Conservation (phyloP, 1,140 invertebrate genomes). For the Trypoxylus dichotomus region DNA sequence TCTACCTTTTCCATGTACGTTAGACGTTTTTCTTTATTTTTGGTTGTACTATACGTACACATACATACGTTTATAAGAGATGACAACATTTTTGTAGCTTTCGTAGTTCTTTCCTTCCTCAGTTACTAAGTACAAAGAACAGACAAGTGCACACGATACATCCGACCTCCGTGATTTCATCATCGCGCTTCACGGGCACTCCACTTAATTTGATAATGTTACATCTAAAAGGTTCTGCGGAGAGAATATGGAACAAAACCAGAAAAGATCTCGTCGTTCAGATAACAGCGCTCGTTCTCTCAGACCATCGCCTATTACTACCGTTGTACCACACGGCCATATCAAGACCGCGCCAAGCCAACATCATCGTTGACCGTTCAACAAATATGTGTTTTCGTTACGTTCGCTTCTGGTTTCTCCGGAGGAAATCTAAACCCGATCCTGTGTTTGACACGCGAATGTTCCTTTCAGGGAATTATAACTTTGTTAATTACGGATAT, state of each 20-base stretch:
- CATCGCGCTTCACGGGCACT: conserved; percentile 11
- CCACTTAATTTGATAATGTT: conserved; percentile 19
- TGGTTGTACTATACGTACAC: no score
- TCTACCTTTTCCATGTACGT: no score
- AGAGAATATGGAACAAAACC: background rate
- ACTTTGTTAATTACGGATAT: conserved; percentile 8
- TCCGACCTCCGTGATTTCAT: conserved; percentile 12
- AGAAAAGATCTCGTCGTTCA: conserved; percentile 1
- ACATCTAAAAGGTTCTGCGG: conserved; percentile 7
- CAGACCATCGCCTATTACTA: background rate
- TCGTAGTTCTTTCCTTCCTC: background rate
- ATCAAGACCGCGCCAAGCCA: background rate
- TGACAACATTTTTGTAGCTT: no score
- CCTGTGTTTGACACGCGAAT: conserved; percentile 10
- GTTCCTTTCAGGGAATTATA: conserved; percentile 6
- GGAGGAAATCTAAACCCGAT: background rate
- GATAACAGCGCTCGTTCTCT: background rate
- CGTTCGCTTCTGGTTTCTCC: background rate
- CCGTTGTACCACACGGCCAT: background rate
- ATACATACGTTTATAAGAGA: no score
- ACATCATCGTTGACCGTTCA: background rate
- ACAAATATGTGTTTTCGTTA: conserved; percentile 12
- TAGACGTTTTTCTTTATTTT: no score
- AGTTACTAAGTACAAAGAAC: background rate
- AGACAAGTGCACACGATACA: background rate